phyloP scores from a whole-genome alignment of 2,888 invertebrate species.

The Metallyticus violacea region DNA sequence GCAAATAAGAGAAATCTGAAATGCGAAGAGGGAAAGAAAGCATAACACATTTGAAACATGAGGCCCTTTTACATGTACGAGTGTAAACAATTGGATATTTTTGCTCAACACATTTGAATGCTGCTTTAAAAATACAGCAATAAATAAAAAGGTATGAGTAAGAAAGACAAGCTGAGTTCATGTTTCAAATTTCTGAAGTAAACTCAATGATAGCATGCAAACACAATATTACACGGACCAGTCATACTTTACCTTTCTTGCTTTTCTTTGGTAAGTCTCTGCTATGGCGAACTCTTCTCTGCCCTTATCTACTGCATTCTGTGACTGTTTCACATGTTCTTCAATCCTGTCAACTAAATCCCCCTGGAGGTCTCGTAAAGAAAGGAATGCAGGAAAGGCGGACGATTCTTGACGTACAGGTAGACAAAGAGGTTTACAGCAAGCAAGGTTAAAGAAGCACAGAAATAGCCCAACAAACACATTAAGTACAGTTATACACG shows the following conservation, averaged over 20 bases:
- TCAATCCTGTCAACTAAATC: constrained; percentile 94
- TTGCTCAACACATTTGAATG: neutral
- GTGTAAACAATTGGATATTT: neutral
- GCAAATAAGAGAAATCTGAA: neutral
- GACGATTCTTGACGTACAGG: constrained; percentile 12
- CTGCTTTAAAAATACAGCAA: neutral
- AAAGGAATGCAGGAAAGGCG: constrained; percentile 40
- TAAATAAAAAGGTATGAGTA: neutral
- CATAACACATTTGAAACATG: neutral
- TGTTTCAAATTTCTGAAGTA: neutral
- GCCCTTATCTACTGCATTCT: constrained; percentile 79
- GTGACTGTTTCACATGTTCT: constrained; percentile 85
- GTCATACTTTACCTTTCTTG: constrained; percentile 75
- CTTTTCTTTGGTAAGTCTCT: constrained; percentile 79
- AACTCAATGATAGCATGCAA: neutral
- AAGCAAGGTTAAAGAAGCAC: neutral
- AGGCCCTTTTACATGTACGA: neutral
- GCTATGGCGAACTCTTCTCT: constrained; percentile 76
- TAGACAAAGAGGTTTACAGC: constrained; percentile 19
- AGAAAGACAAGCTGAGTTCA: neutral
- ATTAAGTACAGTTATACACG: neutral
- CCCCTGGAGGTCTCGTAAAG: constrained; percentile 61
- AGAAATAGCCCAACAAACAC: constrained; percentile 11
- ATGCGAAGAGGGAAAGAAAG: neutral
- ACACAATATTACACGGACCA: neutral